These are phyloP conservation scores for Zaprionus lineosus DNA, from an alignment of 2,888 invertebrate species.

Conservation along the genomic window DNA sequence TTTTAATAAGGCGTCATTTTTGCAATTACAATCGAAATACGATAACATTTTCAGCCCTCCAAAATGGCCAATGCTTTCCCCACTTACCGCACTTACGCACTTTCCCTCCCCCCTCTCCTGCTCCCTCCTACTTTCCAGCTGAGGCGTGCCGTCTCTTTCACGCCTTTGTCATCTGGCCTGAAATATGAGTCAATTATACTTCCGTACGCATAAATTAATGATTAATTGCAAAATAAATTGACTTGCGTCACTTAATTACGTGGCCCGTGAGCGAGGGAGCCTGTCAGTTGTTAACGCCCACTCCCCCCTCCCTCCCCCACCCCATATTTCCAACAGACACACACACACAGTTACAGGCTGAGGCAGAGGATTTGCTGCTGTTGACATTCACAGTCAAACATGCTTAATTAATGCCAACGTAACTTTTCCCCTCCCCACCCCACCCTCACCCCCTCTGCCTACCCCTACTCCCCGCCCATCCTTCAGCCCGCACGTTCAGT, in stretches of 20 bases:
- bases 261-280: conserved; percentile 44
- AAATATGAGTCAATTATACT: conserved; percentile 77
- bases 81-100: too few species aligned
- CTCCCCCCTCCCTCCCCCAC: conserved; percentile 16
- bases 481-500: conserved; percentile 34
- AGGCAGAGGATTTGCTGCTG: conserved; percentile 12
- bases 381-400: conserved; percentile 78
- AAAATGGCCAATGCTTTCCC: too few species aligned
- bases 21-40: conserved; percentile 44
- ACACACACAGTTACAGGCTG: conserved; percentile 11
- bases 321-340: too few species aligned
- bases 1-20: conserved; percentile 19
- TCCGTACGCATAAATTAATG: conserved; percentile 78
- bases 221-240: conserved; percentile 81
- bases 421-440: conserved; percentile 44
- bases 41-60: conserved; percentile 37
- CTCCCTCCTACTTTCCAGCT: too few species aligned
- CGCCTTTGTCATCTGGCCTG: conserved; percentile 41
- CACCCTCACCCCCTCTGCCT: conserved; percentile 2
- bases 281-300: conserved; percentile 40
- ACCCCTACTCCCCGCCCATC: conserved; percentile 38
- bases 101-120: neutral
- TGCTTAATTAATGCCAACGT: conserved; percentile 78
- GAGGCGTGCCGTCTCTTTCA: neutral
- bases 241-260: conserved; percentile 80